Evolutionary conservation across 2,113 vertebrate species (phyloP).

Genomic region (Gallinago undulata): DNA sequence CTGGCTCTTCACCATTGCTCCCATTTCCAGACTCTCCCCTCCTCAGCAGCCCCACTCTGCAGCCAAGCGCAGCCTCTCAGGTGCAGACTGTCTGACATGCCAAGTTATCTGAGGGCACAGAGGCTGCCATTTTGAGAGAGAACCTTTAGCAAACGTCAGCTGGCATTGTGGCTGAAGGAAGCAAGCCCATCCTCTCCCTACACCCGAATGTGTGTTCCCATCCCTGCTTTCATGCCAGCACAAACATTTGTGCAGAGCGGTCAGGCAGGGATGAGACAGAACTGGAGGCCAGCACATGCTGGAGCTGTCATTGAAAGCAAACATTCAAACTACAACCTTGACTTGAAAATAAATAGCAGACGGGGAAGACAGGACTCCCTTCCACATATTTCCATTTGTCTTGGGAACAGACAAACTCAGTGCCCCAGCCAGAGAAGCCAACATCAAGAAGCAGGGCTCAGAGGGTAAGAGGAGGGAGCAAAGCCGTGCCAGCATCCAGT

Average conservation of each 20-base stretch:
- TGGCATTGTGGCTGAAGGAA: background rate
- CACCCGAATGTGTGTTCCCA: background rate
- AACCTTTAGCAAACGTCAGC: background rate
- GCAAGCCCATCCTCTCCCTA: background rate
- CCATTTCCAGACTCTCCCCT: background rate
- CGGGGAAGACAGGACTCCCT: background rate
- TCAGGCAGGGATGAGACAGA: background rate
- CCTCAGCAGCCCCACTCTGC: background rate
- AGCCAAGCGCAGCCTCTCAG: background rate
- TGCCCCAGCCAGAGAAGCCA: background rate
- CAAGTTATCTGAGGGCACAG: background rate
- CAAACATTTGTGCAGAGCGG: background rate
- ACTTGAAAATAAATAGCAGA: conserved; percentile 8
- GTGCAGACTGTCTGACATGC: background rate
- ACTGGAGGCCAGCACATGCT: background rate
- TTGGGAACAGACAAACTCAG: background rate
- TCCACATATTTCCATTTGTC: background rate
- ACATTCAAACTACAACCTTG: background rate
- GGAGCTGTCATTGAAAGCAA: background rate
- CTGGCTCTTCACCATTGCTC: background rate
- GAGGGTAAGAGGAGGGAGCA: background rate
- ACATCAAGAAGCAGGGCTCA: background rate
- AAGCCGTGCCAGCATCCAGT: background rate
- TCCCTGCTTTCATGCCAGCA: background rate
- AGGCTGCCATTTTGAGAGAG: background rate